phyloP scores from a whole-genome alignment of 1,140 invertebrate species.

The Drosophila pachea region DNA sequence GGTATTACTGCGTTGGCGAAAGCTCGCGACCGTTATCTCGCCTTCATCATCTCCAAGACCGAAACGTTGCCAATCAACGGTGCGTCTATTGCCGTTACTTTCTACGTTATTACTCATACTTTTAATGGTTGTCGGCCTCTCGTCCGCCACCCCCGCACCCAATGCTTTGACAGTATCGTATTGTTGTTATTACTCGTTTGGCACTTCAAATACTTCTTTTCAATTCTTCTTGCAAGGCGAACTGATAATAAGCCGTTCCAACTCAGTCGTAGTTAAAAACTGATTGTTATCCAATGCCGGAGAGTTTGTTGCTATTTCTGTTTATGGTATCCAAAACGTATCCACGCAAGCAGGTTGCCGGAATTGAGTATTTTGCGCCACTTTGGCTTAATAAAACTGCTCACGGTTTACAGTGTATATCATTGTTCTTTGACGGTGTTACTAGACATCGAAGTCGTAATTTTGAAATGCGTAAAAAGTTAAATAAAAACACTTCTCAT shows the following conservation, averaged over 20 bases:
- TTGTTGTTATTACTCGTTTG: conserved; percentile 14
- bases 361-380: conserved; percentile 15
- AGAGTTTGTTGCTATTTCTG: conserved; percentile 34
- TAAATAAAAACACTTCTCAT: conserved; percentile 65
- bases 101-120: conserved; percentile 70
- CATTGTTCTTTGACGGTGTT: conserved; percentile 15
- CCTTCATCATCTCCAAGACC: conserved; percentile 75
- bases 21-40: conserved; percentile 66
- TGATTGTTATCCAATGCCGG: conserved; percentile 34
- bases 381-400: conserved; percentile 36
- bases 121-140: conserved; percentile 14
- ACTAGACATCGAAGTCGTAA: conserved; percentile 6
- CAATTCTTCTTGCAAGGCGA: background rate
- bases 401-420: conserved; percentile 17
- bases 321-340: conserved; percentile 39
- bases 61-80: conserved; percentile 74
- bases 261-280: conserved; percentile 15
- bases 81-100: conserved; percentile 63
- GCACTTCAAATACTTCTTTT: background rate
- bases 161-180: conserved; percentile 16
- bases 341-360: conserved; percentile 56
- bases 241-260: conserved; percentile 7
- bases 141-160: conserved; percentile 24
- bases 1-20: conserved; percentile 79
- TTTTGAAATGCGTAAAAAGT: conserved; percentile 45